Conservation (phyloP, 2,888 invertebrate species). For the Ellobium chinense region DNA sequence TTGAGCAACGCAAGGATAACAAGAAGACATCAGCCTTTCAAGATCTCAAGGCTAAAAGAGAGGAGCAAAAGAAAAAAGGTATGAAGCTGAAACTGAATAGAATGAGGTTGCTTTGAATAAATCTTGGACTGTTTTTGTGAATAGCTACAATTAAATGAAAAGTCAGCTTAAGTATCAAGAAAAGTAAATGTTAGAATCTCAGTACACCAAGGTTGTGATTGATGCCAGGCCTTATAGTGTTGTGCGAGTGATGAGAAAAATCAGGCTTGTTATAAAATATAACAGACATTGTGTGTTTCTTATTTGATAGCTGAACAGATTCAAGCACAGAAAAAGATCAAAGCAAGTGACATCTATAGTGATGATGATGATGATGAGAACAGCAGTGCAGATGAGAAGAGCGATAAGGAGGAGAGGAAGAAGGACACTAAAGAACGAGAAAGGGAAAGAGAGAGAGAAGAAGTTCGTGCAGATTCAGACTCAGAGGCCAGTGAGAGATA, state of each 20-base stretch:
- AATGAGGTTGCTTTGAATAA: too few relatives aligned
- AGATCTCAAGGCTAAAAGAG: constrained; percentile 91
- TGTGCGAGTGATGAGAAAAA: not conserved
- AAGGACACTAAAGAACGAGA: constrained; percentile 46
- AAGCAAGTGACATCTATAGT: constrained; percentile 97
- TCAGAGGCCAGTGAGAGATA: constrained; percentile 62
- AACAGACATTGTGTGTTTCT: too few relatives aligned
- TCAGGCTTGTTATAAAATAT: not conserved
- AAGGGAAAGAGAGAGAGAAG: constrained; percentile 46
- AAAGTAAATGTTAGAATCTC: too few relatives aligned
- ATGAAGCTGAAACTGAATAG: not conserved
- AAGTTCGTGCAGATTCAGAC: constrained; percentile 61
- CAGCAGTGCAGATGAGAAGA: constrained; percentile 61
- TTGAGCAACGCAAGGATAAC: constrained; percentile 87
- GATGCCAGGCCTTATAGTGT: not conserved
- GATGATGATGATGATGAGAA: constrained; percentile 77
- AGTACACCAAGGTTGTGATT: too few relatives aligned
- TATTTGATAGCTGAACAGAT: constrained; percentile 48
- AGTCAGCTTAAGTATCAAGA: too few relatives aligned
- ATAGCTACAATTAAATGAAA: too few relatives aligned
- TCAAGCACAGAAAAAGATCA: constrained; percentile 86
- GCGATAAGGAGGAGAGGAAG: constrained; percentile 52
- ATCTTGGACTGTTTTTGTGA: too few relatives aligned
- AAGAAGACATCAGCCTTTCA: constrained; percentile 97
- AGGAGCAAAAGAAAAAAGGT: constrained; percentile 89